Evolutionary conservation across 2,888 invertebrate genomes (phyloP).

Genomic region (Campopleginae sp.): DNA sequence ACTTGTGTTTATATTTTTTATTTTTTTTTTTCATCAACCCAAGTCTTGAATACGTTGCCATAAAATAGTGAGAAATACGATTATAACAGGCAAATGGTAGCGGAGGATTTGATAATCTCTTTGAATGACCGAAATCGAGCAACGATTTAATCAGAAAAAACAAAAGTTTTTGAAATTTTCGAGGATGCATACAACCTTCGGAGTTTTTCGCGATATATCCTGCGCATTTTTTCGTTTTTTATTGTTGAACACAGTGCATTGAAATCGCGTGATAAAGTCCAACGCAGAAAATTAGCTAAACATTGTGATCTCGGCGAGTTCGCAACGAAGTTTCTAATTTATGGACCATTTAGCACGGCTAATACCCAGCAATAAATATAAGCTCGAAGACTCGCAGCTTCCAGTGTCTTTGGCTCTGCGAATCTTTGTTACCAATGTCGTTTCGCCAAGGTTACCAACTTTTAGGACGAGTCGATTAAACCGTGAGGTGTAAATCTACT

Average conservation of each 20-base stretch:
- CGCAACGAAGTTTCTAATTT: conserved; percentile 68
- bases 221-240: no score
- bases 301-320: conserved; percentile 45
- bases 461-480: conserved; percentile 6
- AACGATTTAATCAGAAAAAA: background rate
- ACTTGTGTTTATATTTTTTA: no score
- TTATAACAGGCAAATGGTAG: background rate
- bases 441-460: conserved; percentile 63
- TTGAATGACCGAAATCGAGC: background rate
- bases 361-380: conserved; percentile 68
- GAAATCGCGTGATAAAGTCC: background rate
- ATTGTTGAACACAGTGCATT: background rate
- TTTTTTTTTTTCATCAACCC: no score
- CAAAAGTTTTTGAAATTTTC: background rate
- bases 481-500: background rate
- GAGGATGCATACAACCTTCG: background rate
- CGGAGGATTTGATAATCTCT: background rate
- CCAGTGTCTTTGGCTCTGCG: conserved; percentile 40
- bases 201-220: background rate
- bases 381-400: conserved; percentile 23
- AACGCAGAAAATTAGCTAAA: conserved; percentile 40
- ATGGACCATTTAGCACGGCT: conserved; percentile 70
- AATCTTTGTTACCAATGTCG: conserved; percentile 30
- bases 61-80: background rate
- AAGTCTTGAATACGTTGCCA: background rate